Percentiles rank a stretch among this genome's conserved stretches.
Evolutionary conservation across 2,797 vertebrate genomes (phyloP).

Genomic region (Halcyon badia): DNA sequence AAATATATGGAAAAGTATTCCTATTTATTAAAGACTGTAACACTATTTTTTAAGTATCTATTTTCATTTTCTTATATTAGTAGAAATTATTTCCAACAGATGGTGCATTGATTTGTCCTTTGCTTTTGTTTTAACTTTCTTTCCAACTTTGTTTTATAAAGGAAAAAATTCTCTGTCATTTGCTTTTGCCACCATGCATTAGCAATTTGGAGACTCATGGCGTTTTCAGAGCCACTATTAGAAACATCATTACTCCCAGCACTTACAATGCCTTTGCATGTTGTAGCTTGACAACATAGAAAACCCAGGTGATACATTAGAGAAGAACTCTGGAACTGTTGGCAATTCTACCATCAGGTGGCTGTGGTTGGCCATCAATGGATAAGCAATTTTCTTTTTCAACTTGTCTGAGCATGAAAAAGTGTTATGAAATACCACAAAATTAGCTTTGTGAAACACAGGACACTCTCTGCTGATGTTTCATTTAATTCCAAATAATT

Average conservation of each 20-base stretch:
- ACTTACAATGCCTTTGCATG: not conserved
- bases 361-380: not conserved
- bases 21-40: not conserved
- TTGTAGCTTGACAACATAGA: not conserved
- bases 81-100: not conserved
- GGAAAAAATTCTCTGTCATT: not conserved
- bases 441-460: not conserved
- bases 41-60: not conserved
- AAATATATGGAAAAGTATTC: not conserved
- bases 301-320: not conserved
- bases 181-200: not conserved
- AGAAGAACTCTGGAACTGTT: not conserved
- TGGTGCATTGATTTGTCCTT: not conserved
- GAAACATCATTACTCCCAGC: not conserved
- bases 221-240: not conserved
- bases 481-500: not conserved
- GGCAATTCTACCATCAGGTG: not conserved
- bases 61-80: not conserved
- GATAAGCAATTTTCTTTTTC: slow-evolving; percentile 4
- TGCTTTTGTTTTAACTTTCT: not conserved
- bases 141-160: not conserved
- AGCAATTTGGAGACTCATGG: not conserved
- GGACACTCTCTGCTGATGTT: not conserved
- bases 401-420: not conserved
- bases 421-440: not conserved